Evolutionary conservation across 1,140 invertebrate genomes (phyloP).

Genomic region (Chrysopa pallens): DNA sequence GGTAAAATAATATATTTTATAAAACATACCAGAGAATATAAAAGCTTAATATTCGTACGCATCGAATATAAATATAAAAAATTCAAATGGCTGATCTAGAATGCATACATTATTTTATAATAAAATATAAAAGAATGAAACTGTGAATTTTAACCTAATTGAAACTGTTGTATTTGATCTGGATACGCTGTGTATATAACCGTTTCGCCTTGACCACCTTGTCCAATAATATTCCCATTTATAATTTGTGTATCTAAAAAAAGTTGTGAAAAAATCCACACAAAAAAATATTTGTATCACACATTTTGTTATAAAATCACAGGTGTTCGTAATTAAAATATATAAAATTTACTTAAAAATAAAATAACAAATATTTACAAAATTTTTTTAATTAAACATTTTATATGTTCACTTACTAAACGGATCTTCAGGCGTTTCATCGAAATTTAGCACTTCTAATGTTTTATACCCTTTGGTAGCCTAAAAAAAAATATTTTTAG

Average conservation of each 20-base stretch:
- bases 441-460: too few relatives aligned
- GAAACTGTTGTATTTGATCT: slow-evolving; percentile 19
- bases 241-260: slow-evolving; percentile 14
- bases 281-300: slow-evolving; percentile 5
- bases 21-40: too few relatives aligned
- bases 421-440: slow-evolving; percentile 15
- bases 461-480: too few relatives aligned
- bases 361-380: not conserved
- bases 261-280: slow-evolving; percentile 1
- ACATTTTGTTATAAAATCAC: not conserved
- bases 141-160: slow-evolving; percentile 11
- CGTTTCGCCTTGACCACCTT: slow-evolving; percentile 15
- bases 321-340: not conserved
- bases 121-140: too few relatives aligned
- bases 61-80: too few relatives aligned
- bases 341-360: slow-evolving; percentile 4
- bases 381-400: not conserved
- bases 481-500: too few relatives aligned
- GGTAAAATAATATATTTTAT: too few relatives aligned
- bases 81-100: too few relatives aligned
- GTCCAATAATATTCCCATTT: slow-evolving; percentile 11
- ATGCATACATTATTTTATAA: too few relatives aligned
- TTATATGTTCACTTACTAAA: slow-evolving; percentile 14
- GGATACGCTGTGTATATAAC: slow-evolving; percentile 20
- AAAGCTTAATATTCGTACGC: too few relatives aligned